Percentiles rank a stretch among this genome's conserved stretches.
These are phyloP conservation scores for Gonocerus acuteangulatus DNA, from an alignment of 2,888 invertebrate genomes.

Conservation along the genomic window DNA sequence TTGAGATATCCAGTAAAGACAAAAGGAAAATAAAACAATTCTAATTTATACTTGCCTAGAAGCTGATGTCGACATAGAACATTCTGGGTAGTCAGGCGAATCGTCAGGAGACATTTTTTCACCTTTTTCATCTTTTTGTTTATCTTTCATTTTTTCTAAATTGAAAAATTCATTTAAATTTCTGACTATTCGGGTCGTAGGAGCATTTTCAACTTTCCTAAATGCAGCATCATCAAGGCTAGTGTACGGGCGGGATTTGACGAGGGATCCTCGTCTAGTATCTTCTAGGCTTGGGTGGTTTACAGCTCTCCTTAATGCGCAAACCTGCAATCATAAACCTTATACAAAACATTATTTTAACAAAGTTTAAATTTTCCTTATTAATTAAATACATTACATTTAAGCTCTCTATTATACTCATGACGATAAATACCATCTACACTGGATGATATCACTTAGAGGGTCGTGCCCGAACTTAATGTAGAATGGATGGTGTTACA, in stretches of 20 bases:
- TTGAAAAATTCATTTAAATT: slow-evolving; percentile 79
- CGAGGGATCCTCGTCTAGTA: slow-evolving; percentile 32
- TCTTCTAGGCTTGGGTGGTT: slow-evolving; percentile 57
- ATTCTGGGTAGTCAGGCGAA: slow-evolving; percentile 57
- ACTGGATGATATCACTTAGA: too few species aligned
- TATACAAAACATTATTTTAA: background rate
- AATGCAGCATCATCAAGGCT: slow-evolving; percentile 37
- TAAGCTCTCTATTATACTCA: too few species aligned
- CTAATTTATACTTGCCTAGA: slow-evolving; percentile 52
- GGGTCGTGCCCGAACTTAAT: too few species aligned
- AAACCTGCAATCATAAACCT: slow-evolving; percentile 42
- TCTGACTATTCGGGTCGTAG: slow-evolving; percentile 53
- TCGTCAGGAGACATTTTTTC: slow-evolving; percentile 59
- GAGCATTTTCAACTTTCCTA: slow-evolving; percentile 23
- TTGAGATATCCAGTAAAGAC: too few species aligned
- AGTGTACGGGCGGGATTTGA: slow-evolving; percentile 36
- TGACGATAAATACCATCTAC: too few species aligned
- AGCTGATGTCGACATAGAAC: slow-evolving; percentile 80
- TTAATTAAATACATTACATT: too few species aligned
- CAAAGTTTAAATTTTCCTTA: too few species aligned
- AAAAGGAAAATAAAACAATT: too few species aligned
- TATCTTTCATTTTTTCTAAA: slow-evolving; percentile 51
- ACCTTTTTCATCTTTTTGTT: slow-evolving; percentile 18
- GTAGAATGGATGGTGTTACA: too few species aligned
- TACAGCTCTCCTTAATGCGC: slow-evolving; percentile 62